Evolutionary conservation across 2,113 vertebrate genomes (phyloP), one percentile per base, ranked within the genome.

Genomic region (Sylvilagus bachmani): DNA sequence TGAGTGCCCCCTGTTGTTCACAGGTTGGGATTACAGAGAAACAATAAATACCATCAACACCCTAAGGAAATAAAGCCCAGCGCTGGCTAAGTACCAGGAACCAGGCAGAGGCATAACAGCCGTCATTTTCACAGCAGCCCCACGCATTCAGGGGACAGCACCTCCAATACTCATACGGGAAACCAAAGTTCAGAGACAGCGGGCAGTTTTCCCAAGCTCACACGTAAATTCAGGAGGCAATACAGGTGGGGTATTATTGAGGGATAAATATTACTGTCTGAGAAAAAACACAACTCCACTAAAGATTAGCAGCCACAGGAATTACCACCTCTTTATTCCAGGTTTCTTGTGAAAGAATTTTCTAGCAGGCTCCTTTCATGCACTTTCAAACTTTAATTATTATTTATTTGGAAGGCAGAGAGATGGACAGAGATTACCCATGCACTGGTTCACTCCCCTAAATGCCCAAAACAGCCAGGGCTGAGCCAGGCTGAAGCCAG

Each of bases 181-280:
- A 86, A 70, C 12, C 75, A 44, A 96, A 79, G 62, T 33, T 85
- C 55, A 96, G 83, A 67, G 21, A 53, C 55, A 21, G 21, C 33
- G 95, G 87, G 67, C 51, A 55, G 74, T 84, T 62, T 27, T 93
- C 5, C 17, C 2, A 70, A 86, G 96, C 86, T 78, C 71, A 79
- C 29, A 66, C 5, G 36, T 14, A 24, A 33, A 62, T 44, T 13
- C 36, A 71, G 33, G 67, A 67, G 5, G 49, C 31, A 53, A 44
- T 0, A 19, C 11, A 44, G 44, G 33, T 71, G 69, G 87, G 62
- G 66, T n/a, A 5, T 10, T 2, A 22, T 44, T 25, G 71, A 93
- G 29, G 31, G 8, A 62, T 14, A 73, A 29, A 53, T 53, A 58
- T 10, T 51, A 74, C 19, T 75, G 22, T 84, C 75, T 55, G 11